These are phyloP conservation scores for Chironomus tepperi DNA, from an alignment of 1,140 invertebrate genomes.

Conservation along the genomic window DNA sequence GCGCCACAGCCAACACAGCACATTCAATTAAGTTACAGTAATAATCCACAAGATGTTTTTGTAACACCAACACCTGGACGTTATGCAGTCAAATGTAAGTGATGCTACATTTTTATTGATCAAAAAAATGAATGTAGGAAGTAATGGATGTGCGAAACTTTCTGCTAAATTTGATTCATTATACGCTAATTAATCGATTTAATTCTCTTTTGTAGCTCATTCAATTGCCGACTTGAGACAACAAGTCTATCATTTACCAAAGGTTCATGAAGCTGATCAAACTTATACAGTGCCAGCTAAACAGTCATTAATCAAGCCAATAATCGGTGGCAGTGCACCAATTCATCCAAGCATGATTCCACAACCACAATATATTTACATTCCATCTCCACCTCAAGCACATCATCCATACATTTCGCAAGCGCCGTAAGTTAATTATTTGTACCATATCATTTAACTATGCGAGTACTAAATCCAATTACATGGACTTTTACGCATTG, in stretches of 20 bases:
- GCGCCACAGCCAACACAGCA: slow-evolving; percentile 24
- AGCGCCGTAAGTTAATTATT: neutral
- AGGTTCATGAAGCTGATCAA: neutral
- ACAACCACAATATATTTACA: slow-evolving; percentile 16
- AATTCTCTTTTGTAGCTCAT: neutral
- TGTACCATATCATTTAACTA: neutral
- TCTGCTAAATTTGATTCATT: neutral
- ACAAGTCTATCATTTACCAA: neutral
- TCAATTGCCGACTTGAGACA: neutral
- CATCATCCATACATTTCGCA: slow-evolving; percentile 4
- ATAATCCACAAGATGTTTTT: slow-evolving; percentile 20
- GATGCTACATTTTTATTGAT: neutral
- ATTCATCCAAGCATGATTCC: neutral
- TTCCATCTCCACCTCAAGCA: slow-evolving; percentile 17
- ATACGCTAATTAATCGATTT: neutral
- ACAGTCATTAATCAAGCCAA: neutral
- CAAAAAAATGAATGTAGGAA: too few species aligned
- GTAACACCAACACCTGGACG: neutral
- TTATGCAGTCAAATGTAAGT: neutral
- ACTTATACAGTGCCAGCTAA: slow-evolving; percentile 4
- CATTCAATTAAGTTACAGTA: neutral
- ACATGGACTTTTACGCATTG: too few species aligned
- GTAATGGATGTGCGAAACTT: too few species aligned
- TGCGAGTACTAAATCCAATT: too few species aligned
- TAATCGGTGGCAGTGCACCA: neutral